Conservation (phyloP, 23 tunicate genomes). For the Clavelina lepadiformis region DNA sequence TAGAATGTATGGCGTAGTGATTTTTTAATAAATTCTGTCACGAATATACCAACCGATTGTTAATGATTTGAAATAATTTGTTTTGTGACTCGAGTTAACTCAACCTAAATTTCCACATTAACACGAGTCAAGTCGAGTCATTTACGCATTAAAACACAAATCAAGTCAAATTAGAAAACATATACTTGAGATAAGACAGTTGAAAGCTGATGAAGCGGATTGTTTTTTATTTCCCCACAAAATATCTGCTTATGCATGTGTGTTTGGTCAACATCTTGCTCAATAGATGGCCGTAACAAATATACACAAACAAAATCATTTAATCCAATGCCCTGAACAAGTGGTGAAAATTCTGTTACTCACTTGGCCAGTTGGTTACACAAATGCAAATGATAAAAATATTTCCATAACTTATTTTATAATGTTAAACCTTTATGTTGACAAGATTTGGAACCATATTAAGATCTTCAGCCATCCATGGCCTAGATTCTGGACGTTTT, state of each 20-base stretch:
- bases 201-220: slow-evolving; percentile 68
- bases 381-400: background rate
- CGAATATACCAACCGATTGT: too few relatives aligned
- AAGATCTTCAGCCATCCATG: slow-evolving; percentile 79
- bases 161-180: too few relatives aligned
- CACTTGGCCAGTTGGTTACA: background rate
- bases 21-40: too few relatives aligned
- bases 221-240: slow-evolving; percentile 84
- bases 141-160: too few relatives aligned
- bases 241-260: slow-evolving; percentile 74
- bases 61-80: too few relatives aligned
- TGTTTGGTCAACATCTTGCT: slow-evolving; percentile 53
- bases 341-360: background rate
- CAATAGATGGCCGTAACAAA: slow-evolving; percentile 45
- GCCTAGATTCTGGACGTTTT: slow-evolving; percentile 50
- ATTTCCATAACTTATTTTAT: background rate
- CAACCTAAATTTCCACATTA: too few relatives aligned
- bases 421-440: slow-evolving; percentile 48
- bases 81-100: too few relatives aligned
- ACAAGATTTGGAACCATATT: slow-evolving; percentile 66
- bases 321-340: slow-evolving; percentile 43
- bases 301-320: slow-evolving; percentile 68
- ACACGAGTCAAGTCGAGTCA: too few relatives aligned
- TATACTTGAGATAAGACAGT: slow-evolving; percentile 72
- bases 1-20: too few relatives aligned